Conservation (phyloP, 2,797 vertebrate species). For the Pteronotus mesoamericanus region DNA sequence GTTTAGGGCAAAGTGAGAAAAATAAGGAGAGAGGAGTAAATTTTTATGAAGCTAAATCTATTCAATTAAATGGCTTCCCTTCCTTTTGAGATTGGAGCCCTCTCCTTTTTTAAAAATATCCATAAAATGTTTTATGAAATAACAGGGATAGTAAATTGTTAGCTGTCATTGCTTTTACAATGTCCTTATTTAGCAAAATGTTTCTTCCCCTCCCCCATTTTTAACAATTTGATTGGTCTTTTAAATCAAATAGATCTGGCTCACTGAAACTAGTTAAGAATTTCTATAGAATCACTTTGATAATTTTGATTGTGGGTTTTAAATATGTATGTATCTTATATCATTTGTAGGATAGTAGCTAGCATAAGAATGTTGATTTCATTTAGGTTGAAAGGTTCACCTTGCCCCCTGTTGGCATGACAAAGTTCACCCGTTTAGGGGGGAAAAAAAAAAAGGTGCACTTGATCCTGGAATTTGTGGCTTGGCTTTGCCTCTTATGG, state of each 20-base stretch:
- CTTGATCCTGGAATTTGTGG: not conserved
- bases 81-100: not conserved
- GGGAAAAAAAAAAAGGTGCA: not conserved
- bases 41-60: not conserved
- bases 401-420: not conserved
- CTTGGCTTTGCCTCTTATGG: not conserved
- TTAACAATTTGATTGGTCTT: not conserved
- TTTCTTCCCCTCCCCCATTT: not conserved
- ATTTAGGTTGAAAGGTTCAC: not conserved
- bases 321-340: not conserved
- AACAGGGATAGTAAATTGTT: not conserved
- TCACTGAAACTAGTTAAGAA: not conserved
- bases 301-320: not conserved
- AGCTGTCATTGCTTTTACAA: not conserved
- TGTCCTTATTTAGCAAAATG: not conserved
- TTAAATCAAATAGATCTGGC: not conserved
- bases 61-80: not conserved
- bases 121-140: not conserved
- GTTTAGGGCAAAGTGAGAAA: not conserved
- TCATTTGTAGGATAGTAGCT: not conserved
- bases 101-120: not conserved
- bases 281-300: not conserved
- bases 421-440: not conserved
- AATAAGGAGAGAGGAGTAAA: not conserved
- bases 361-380: not conserved